Evolutionary conservation across 2,888 invertebrate species (phyloP).

Genomic region (Pseudoips prasinana): DNA sequence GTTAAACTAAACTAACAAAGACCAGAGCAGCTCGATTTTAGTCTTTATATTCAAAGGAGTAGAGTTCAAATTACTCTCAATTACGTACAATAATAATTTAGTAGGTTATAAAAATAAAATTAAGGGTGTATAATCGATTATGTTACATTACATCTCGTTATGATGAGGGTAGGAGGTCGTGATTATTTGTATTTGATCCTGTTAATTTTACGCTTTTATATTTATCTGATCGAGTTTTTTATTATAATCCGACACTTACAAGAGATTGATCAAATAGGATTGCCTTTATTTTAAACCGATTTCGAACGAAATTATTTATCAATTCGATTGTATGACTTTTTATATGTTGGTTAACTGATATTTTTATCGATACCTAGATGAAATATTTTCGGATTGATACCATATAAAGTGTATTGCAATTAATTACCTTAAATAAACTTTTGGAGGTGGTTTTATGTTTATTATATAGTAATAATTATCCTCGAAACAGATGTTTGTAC

Average conservation of each 20-base stretch:
- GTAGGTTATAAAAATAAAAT: slow-evolving; percentile 47
- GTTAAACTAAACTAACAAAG: slow-evolving; percentile 3
- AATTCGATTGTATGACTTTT: too few relatives aligned
- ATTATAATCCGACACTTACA: too few relatives aligned
- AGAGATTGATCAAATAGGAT: not conserved
- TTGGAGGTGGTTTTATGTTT: too few relatives aligned
- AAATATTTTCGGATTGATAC: too few relatives aligned
- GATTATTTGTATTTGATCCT: slow-evolving; percentile 40
- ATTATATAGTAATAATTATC: too few relatives aligned
- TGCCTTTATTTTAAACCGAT: not conserved
- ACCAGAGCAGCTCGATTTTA: slow-evolving; percentile 16
- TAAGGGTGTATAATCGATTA: slow-evolving; percentile 70
- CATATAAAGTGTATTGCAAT: too few relatives aligned
- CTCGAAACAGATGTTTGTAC: too few relatives aligned
- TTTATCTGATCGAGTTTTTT: slow-evolving; percentile 21
- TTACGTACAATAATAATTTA: slow-evolving; percentile 3
- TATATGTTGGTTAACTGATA: too few relatives aligned
- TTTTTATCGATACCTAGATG: too few relatives aligned
- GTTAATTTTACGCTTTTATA: slow-evolving; percentile 38
- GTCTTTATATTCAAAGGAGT: slow-evolving; percentile 14
- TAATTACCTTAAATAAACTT: too few relatives aligned
- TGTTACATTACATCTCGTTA: slow-evolving; percentile 64
- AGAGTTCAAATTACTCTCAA: slow-evolving; percentile 8
- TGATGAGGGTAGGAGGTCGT: slow-evolving; percentile 32
- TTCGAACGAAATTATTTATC: too few relatives aligned